Evolutionary conservation across 1,140 invertebrate species (phyloP).

Genomic region (Aradophagus sp.): DNA sequence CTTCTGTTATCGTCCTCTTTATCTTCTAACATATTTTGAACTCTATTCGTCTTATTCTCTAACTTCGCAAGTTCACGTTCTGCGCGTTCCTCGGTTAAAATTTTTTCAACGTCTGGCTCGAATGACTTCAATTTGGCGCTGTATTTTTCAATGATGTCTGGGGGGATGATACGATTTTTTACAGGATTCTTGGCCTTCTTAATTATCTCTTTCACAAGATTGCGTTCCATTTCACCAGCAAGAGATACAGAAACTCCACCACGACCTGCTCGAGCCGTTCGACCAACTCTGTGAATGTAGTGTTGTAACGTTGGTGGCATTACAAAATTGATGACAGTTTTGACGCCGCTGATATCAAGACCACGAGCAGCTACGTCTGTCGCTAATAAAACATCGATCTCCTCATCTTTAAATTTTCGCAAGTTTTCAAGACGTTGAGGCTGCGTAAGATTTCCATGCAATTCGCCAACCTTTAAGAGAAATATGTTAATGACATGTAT

Average conservation of each 20-base stretch:
- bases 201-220: constrained; percentile 93
- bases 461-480: constrained; percentile 85
- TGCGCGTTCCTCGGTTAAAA: constrained; percentile 88
- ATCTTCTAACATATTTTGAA: constrained; percentile 83
- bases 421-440: constrained; percentile 91
- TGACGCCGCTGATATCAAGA: constrained; percentile 96
- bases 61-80: constrained; percentile 88
- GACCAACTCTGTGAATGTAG: constrained; percentile 94
- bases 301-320: constrained; percentile 95
- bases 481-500: no score
- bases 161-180: constrained; percentile 90
- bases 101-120: constrained; percentile 85
- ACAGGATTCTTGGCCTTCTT: constrained; percentile 89
- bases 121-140: constrained; percentile 82
- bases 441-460: constrained; percentile 97
- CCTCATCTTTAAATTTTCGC: constrained; percentile 91
- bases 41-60: constrained; percentile 89
- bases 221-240: constrained; percentile 93
- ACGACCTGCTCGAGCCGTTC: constrained; percentile 95
- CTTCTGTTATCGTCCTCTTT: constrained; percentile 74
- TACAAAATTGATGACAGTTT: constrained; percentile 97
- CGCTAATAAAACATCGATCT: constrained; percentile 93
- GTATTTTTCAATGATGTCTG: constrained; percentile 93
- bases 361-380: constrained; percentile 98
- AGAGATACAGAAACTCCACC: constrained; percentile 94